Evolutionary conservation across 2,113 vertebrate genomes (phyloP).

Genomic region (Thymallus thymallus): DNA sequence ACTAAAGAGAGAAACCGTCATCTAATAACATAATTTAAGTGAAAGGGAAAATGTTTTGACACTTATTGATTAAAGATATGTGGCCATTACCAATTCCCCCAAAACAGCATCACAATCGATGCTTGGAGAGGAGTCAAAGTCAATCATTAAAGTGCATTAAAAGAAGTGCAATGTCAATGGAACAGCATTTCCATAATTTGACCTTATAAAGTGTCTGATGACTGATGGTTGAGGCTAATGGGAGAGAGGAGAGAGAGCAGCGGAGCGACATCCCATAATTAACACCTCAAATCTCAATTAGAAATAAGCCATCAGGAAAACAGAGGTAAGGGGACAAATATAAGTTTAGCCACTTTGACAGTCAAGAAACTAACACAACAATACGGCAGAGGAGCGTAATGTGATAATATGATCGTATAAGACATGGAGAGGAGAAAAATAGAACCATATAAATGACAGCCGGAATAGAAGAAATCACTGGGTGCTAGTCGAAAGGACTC

Average conservation of each 20-base stretch:
- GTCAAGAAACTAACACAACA: not conserved
- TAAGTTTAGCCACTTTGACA: slow-evolving; percentile 19
- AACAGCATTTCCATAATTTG: slow-evolving; percentile 56
- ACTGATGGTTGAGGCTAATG: slow-evolving; percentile 52
- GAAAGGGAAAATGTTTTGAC: slow-evolving; percentile 51
- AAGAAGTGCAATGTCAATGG: slow-evolving; percentile 36
- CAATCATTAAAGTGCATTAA: slow-evolving; percentile 42
- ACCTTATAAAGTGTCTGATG: slow-evolving; percentile 46
- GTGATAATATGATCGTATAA: slow-evolving; percentile 19
- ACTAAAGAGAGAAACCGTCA: slow-evolving; percentile 21
- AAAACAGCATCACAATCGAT: slow-evolving; percentile 16
- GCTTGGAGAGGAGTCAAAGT: slow-evolving; percentile 24
- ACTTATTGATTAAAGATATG: slow-evolving; percentile 5
- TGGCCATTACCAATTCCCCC: slow-evolving; percentile 11
- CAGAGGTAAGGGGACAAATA: slow-evolving; percentile 15
- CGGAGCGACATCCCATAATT: slow-evolving; percentile 56
- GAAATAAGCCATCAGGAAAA: slow-evolving; percentile 42
- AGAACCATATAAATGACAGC: slow-evolving; percentile 9
- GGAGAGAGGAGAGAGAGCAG: slow-evolving; percentile 47
- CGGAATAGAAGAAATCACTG: no score
- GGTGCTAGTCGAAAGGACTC: not conserved
- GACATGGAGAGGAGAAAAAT: not conserved
- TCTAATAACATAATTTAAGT: slow-evolving; percentile 34
- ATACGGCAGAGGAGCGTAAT: not conserved
- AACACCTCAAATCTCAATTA: no score